These are phyloP conservation scores for Lanistes nyassanus DNA, from an alignment of 1,140 invertebrate species.

Conservation along the genomic window DNA sequence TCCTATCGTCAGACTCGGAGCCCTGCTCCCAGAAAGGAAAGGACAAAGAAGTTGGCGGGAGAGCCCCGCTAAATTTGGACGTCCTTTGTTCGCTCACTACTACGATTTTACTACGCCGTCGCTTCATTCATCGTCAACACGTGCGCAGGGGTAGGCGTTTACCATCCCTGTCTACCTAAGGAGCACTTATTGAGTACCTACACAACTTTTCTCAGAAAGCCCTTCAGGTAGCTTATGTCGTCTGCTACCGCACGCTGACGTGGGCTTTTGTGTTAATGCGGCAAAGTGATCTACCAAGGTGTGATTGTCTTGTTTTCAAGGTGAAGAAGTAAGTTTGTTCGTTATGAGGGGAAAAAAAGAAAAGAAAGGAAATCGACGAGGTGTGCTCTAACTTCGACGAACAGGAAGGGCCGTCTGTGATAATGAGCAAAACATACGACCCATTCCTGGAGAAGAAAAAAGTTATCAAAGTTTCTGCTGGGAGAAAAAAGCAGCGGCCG, in stretches of 20 bases:
- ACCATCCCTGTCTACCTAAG: not conserved
- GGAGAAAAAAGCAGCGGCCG: too few species aligned
- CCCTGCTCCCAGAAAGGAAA: slow-evolving; percentile 9
- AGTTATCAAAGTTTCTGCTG: too few species aligned
- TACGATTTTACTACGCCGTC: slow-evolving; percentile 23
- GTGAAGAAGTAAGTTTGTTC: too few species aligned
- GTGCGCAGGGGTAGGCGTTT: slow-evolving; percentile 13
- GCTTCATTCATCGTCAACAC: slow-evolving; percentile 26
- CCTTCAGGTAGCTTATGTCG: slow-evolving; percentile 1
- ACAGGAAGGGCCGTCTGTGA: too few species aligned
- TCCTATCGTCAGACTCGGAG: not conserved
- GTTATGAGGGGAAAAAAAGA: too few species aligned
- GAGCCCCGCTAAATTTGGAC: slow-evolving; percentile 24
- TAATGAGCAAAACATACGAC: too few species aligned
- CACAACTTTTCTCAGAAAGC: not conserved
- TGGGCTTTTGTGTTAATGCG: too few species aligned
- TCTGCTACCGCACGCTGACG: not conserved
- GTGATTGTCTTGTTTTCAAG: too few species aligned
- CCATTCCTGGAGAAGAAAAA: too few species aligned
- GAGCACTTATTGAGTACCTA: not conserved
- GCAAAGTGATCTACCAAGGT: too few species aligned
- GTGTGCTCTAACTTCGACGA: too few species aligned
- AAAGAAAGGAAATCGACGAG: too few species aligned
- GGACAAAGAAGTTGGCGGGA: slow-evolving; percentile 25
- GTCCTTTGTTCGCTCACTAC: slow-evolving; percentile 19